These are phyloP conservation scores for Tichodroma muraria DNA, from an alignment of 2,113 vertebrate species.

Conservation along the genomic window DNA sequence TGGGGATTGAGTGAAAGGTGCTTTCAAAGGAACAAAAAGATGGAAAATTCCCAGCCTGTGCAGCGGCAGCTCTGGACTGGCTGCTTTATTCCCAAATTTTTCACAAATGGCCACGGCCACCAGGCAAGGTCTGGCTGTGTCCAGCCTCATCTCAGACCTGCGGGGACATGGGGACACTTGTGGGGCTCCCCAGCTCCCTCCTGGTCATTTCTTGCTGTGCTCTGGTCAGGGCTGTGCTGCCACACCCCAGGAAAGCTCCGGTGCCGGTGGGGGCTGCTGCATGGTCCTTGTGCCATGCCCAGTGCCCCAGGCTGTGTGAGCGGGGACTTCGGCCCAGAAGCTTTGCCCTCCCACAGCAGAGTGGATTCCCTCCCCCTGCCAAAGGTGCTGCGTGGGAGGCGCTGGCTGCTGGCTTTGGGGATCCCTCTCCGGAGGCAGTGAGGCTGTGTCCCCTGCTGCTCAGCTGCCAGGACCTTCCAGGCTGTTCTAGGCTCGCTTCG, in stretches of 20 bases:
- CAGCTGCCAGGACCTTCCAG: neutral
- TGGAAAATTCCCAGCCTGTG: neutral
- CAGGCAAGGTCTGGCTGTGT: neutral
- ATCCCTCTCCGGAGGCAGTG: neutral
- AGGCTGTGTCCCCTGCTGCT: neutral
- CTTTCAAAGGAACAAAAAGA: neutral
- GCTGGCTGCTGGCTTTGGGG: neutral
- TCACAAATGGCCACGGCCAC: neutral
- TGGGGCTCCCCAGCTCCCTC: neutral
- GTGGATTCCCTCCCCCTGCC: neutral
- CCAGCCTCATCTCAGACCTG: neutral
- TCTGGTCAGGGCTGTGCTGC: accelerated
- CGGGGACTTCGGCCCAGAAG: neutral
- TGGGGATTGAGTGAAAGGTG: neutral
- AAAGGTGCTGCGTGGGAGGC: accelerated
- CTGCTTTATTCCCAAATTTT: neutral
- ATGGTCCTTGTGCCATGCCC: neutral
- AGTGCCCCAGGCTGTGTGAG: neutral
- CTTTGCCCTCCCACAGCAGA: neutral
- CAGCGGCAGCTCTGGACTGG: neutral
- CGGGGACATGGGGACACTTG: accelerated
- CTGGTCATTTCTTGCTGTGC: neutral
- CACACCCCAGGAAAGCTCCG: neutral
- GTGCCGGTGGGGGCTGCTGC: neutral
- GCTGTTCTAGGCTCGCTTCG: neutral